Percentiles rank a stretch among this genome's conserved stretches.
Evolutionary conservation across 2,888 invertebrate genomes (phyloP).

Genomic region (Caenorhabditis doughertyi): DNA sequence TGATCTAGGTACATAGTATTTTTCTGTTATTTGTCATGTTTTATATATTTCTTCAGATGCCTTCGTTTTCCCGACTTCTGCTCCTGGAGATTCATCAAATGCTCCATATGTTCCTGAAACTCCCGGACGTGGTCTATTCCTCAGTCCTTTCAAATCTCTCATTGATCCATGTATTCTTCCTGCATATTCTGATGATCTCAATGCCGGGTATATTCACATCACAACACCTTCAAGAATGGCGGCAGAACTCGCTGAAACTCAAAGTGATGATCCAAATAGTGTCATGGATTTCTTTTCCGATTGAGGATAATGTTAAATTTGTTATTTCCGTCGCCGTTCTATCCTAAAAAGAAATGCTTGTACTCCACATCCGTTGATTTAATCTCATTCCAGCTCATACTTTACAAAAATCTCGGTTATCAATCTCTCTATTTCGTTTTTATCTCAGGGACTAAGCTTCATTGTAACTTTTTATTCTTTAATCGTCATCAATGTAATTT

Average conservation of each 20-base stretch:
- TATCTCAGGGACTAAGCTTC: not conserved
- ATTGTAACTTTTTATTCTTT: not conserved
- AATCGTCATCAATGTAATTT: no score
- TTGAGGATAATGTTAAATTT: not conserved
- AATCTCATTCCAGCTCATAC: not conserved
- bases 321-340: not conserved
- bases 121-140: constrained; percentile 39
- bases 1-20: constrained; percentile 33
- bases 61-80: constrained; percentile 30
- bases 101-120: constrained; percentile 41
- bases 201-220: not conserved
- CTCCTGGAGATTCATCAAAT: not conserved
- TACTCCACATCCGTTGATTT: not conserved
- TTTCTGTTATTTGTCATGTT: not conserved
- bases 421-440: not conserved
- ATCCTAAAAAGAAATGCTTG: not conserved
- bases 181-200: constrained; percentile 15
- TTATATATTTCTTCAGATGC: constrained; percentile 21
- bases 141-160: constrained; percentile 38
- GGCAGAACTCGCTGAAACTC: not conserved
- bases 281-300: constrained; percentile 28
- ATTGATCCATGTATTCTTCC: constrained; percentile 48
- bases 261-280: not conserved
- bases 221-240: not conserved
- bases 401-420: not conserved